phyloP scores from a whole-genome alignment of 2,888 invertebrate genomes.

The Hedya salicella region DNA sequence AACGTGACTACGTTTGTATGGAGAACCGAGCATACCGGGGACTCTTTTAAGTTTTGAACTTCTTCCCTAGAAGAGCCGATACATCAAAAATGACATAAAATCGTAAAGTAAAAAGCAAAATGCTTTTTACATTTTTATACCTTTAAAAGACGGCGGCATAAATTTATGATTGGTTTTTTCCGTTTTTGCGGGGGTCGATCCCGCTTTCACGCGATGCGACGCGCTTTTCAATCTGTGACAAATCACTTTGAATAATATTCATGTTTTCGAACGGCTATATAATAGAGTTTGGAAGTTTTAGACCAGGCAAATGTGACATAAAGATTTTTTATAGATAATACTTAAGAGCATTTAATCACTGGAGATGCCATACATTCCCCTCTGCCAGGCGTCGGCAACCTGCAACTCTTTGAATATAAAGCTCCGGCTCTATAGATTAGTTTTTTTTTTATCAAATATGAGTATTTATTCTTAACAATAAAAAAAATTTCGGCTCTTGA shows the following conservation, averaged over 20 bases:
- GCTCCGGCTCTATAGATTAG: too few relatives aligned
- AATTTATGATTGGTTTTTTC: conserved; percentile 29
- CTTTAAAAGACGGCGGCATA: conserved; percentile 1
- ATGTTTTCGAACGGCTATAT: conserved; percentile 57
- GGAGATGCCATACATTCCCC: too few relatives aligned
- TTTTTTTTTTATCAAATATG: too few relatives aligned
- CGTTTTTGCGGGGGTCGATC: background rate
- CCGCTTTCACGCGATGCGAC: conserved; percentile 43
- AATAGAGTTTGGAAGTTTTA: conserved; percentile 27
- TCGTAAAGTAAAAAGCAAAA: background rate
- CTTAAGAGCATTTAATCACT: too few relatives aligned
- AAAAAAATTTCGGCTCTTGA: too few relatives aligned
- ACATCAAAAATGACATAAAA: background rate
- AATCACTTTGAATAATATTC: conserved; percentile 75
- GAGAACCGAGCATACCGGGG: too few relatives aligned
- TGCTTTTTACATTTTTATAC: conserved; percentile 7
- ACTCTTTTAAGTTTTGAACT: background rate
- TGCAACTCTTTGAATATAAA: too few relatives aligned
- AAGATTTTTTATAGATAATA: too few relatives aligned
- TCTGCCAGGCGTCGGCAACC: too few relatives aligned
- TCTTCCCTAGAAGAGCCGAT: background rate
- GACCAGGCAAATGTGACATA: background rate
- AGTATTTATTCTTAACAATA: too few relatives aligned
- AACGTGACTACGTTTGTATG: too few relatives aligned
- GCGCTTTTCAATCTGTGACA: conserved; percentile 70